phyloP scores from a whole-genome alignment of 2,888 invertebrate species.

The Apotomis capreana region DNA sequence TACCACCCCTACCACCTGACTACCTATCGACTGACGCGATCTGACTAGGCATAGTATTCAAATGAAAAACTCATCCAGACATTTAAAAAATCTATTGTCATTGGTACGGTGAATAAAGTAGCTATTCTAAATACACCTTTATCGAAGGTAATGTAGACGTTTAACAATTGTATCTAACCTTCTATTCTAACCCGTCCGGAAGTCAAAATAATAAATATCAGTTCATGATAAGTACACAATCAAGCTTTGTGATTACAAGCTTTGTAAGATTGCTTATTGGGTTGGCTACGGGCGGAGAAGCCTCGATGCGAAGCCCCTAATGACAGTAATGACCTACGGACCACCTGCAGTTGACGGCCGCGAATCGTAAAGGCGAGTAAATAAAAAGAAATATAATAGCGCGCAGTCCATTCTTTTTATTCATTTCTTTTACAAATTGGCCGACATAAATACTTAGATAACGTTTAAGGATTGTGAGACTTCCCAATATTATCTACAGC shows the following conservation, averaged over 20 bases:
- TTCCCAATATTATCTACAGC: not conserved
- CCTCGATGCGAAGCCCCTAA: conserved; percentile 50
- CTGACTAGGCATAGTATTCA: no score
- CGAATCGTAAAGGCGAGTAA: conserved; percentile 60
- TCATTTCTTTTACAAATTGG: conserved; percentile 4
- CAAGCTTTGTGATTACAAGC: conserved; percentile 21
- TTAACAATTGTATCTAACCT: not conserved
- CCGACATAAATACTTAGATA: not conserved
- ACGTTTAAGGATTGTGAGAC: not conserved
- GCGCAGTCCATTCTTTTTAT: conserved; percentile 44
- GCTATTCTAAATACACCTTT: no score
- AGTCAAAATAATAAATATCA: conserved; percentile 8
- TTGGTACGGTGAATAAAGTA: no score
- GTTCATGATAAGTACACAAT: conserved; percentile 29
- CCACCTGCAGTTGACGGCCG: conserved; percentile 71
- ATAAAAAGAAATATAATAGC: conserved; percentile 61
- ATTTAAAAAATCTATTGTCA: no score
- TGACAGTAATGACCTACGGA: conserved; percentile 62
- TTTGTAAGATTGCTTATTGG: conserved; percentile 36
- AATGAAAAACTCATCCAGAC: no score
- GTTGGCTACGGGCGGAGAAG: conserved; percentile 40
- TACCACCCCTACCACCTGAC: no score
- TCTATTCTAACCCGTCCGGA: not conserved
- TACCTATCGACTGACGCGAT: no score
- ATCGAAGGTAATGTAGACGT: not conserved